Evolutionary conservation across 1,140 invertebrate genomes (phyloP).

Genomic region (Pissodes strobi): DNA sequence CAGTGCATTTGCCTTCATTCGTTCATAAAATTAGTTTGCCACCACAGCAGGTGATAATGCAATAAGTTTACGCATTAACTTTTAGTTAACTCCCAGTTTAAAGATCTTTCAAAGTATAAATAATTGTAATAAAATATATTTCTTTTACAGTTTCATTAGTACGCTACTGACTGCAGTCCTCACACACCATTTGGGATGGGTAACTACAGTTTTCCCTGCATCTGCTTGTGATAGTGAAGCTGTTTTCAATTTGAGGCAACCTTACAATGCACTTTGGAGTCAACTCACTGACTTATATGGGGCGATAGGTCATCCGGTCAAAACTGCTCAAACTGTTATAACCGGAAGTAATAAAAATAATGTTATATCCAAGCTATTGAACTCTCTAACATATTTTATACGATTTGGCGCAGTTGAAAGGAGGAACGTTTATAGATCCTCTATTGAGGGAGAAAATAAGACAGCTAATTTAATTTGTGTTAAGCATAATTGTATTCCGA

Average conservation of each 20-base stretch:
- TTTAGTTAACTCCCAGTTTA: too few species aligned
- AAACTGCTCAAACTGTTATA: conserved; percentile 77
- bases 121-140: too few species aligned
- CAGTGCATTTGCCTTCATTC: background rate
- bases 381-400: conserved; percentile 82
- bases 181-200: conserved; percentile 90
- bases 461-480: conserved; percentile 40
- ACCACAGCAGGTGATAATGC: too few species aligned
- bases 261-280: conserved; percentile 84
- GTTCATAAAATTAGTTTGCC: background rate
- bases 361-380: conserved; percentile 68
- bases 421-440: conserved; percentile 33
- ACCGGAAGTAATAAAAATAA: conserved; percentile 69
- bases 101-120: too few species aligned
- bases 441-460: conserved; percentile 45
- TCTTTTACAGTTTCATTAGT: conserved; percentile 80
- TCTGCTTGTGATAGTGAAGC: conserved; percentile 32
- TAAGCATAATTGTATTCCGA: conserved; percentile 34
- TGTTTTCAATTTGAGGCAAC: conserved; percentile 55
- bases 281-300: conserved; percentile 85
- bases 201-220: conserved; percentile 69
- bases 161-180: conserved; percentile 84
- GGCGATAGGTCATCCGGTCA: conserved; percentile 75
- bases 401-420: conserved; percentile 72
- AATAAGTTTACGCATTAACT: too few species aligned